Conservation (phyloP, 2,113 vertebrate genomes). For the Cryptotis parvus region DNA sequence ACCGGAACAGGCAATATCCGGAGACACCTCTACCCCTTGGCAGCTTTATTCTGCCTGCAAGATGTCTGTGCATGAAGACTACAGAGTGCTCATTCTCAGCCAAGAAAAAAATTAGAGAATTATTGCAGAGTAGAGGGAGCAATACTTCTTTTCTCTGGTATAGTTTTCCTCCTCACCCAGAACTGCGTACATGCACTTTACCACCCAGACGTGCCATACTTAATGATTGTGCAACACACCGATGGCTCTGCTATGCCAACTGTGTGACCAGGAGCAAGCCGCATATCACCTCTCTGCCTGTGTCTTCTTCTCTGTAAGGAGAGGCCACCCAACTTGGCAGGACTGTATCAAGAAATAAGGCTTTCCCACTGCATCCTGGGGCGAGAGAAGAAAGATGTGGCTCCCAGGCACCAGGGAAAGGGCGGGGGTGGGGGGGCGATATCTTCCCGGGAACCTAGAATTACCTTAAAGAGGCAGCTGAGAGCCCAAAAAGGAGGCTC, state of each 20-base stretch:
- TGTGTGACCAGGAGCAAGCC: not conserved
- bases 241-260: not conserved
- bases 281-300: not conserved
- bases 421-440: not conserved
- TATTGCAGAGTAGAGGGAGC: not conserved
- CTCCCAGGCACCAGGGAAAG: no score
- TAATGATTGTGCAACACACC: not conserved
- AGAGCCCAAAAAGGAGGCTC: not conserved
- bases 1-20: slow-evolving; percentile 48
- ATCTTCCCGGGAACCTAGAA: not conserved
- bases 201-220: not conserved
- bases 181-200: not conserved
- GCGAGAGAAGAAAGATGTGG: not conserved
- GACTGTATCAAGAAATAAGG: not conserved
- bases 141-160: not conserved
- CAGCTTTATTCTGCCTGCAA: slow-evolving; percentile 65
- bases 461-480: not conserved
- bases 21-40: slow-evolving; percentile 45
- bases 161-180: not conserved
- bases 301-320: not conserved
- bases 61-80: slow-evolving; percentile 61
- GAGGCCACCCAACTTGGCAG: not conserved
- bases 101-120: slow-evolving; percentile 54
- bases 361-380: not conserved
- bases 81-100: slow-evolving; percentile 71